Percentiles rank a stretch among this genome's conserved stretches.
These are phyloP conservation scores for Lepidurus couesii DNA, from an alignment of 1,140 invertebrate genomes.

Conservation along the genomic window DNA sequence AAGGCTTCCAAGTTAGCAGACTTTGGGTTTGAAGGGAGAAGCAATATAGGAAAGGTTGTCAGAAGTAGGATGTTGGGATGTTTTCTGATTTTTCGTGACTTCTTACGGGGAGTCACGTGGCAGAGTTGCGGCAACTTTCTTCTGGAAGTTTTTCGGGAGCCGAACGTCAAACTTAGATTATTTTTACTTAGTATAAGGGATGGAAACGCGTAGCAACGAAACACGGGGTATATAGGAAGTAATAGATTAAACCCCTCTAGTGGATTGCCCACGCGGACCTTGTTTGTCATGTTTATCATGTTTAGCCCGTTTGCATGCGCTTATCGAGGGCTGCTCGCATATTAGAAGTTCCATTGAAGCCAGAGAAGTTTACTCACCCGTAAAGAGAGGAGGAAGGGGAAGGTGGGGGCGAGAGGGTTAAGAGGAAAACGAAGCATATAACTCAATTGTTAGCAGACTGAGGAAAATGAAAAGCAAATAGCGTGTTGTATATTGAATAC, in stretches of 20 bases:
- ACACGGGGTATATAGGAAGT: neutral
- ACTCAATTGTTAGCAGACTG: neutral
- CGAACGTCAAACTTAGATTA: no score
- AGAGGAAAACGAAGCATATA: neutral
- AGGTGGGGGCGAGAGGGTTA: neutral
- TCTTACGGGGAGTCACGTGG: no score
- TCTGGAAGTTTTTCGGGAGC: no score
- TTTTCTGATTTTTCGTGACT: no score
- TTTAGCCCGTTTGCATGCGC: neutral
- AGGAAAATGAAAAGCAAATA: slow-evolving; percentile 12
- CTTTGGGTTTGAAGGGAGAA: no score
- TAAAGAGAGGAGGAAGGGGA: neutral
- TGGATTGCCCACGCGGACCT: neutral
- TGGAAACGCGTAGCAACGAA: no score
- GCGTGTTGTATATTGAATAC: neutral
- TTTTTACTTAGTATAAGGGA: no score
- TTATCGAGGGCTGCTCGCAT: neutral
- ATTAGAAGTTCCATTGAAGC: neutral
- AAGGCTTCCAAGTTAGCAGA: no score
- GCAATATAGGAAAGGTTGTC: no score
- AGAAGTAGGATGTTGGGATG: no score
- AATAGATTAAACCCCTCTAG: neutral
- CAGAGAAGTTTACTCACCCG: neutral
- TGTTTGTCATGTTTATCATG: neutral
- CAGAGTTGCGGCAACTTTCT: no score